phyloP scores from a whole-genome alignment of 1,140 invertebrate genomes.

The Musca vetustissima region DNA sequence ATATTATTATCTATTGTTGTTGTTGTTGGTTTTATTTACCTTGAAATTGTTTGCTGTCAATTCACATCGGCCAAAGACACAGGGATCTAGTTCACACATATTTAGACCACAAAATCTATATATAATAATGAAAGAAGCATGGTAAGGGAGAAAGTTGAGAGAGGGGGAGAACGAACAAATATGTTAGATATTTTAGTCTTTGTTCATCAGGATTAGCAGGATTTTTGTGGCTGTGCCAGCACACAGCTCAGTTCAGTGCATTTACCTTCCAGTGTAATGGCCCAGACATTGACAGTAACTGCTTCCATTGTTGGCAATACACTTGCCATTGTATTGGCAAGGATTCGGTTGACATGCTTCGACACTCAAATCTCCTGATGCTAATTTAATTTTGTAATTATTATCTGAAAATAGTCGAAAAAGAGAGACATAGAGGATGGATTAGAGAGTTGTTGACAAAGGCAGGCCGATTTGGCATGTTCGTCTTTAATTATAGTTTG shows the following conservation, averaged over 20 bases:
- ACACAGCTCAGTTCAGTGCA: not conserved
- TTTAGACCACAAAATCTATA: slow-evolving; percentile 67
- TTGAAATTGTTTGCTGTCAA: slow-evolving; percentile 59
- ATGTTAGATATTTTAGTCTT: not conserved
- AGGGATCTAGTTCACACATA: slow-evolving; percentile 71
- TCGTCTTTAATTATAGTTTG: too few relatives aligned
- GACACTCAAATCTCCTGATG: slow-evolving; percentile 60
- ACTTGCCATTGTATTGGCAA: slow-evolving; percentile 68
- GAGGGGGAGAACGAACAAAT: not conserved
- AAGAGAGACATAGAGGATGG: not conserved
- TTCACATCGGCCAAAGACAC: slow-evolving; percentile 70
- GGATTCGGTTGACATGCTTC: slow-evolving; percentile 71
- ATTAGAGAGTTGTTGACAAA: not conserved
- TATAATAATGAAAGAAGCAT: not conserved
- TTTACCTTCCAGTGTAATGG: slow-evolving; percentile 61
- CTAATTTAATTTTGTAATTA: slow-evolving; percentile 63
- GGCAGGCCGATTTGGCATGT: too few relatives aligned
- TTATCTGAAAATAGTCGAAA: slow-evolving; percentile 57
- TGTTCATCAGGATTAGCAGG: not conserved
- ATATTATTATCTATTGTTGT: too few relatives aligned
- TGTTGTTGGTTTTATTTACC: slow-evolving; percentile 30
- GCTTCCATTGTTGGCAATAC: slow-evolving; percentile 58
- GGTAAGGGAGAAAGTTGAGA: too few relatives aligned
- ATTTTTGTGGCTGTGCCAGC: not conserved
- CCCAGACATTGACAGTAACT: slow-evolving; percentile 67